Base-by-base conservation (phyloP, 2,113 vertebrate genomes). In the Brachyistius frenatus region DNA sequence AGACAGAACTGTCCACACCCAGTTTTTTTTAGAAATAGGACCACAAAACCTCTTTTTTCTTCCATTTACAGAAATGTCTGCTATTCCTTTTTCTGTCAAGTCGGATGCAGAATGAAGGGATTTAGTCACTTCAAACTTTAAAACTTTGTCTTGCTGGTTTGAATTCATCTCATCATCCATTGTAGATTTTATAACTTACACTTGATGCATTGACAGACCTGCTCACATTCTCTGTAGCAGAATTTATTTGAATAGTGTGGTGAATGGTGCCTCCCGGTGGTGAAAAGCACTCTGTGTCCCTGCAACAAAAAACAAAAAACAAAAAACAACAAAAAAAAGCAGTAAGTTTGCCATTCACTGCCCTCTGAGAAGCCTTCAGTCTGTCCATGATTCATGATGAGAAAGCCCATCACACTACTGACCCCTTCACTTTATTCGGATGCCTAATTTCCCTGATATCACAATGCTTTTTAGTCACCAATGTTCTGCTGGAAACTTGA, bases 261-360 rank as follows among this genome's bases (percentile, higher is more conserved):
- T 35, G 14, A 73, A 73, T 2, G 70, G 46, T 8, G 63, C 60
- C 80, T 14, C 63, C 75, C 0, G 47, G 78, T 80, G 88, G 73
- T 50, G 0, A 41, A 39, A 78, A 32, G 0, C 0, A 11, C 4
- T 3, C 32, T 54, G 2, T 60, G 58, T 15, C 6, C 13, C 4
- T 71, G 13, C 7, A 69, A 6, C 1, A 33, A 58, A 61, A 30
- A 4, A 23, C 23, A 23, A 23, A 23, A 23, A 23, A 23, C 23
- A 23, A 23, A 23, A 23, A 23, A n/a, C n/a, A 23, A 23, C 23
- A 23, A 23, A 23, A 23, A 23, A 23, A 23, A 23, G 23, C 23
- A 23, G 23, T 23, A 23, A 23, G 23, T 23, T 23, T 23, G 23
- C 23, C 23, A 23, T 23, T 23, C 23, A 23, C 23, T 23, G 23